Evolutionary conservation across 1,140 invertebrate species (phyloP).

Genomic region (Drosophila grimshawi): DNA sequence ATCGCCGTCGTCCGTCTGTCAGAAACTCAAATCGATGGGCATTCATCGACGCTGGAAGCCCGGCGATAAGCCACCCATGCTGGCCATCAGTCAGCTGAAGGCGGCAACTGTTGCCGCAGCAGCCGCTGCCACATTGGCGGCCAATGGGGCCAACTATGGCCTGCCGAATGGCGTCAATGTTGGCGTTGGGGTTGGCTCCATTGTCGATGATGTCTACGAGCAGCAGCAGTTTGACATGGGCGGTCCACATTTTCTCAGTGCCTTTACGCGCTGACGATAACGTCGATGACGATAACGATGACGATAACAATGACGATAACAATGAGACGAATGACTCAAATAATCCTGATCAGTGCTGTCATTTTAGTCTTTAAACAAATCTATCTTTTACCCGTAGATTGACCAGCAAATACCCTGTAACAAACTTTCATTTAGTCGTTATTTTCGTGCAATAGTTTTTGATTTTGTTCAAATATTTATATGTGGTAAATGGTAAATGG

Average conservation of each 20-base stretch:
- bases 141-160: constrained; percentile 26
- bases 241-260: constrained; percentile 82
- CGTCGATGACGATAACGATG: constrained; percentile 1
- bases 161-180: constrained; percentile 37
- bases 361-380: not conserved
- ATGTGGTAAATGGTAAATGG: too few relatives aligned
- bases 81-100: constrained; percentile 77
- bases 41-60: constrained; percentile 83
- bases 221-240: constrained; percentile 81
- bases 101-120: constrained; percentile 58
- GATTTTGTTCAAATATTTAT: too few relatives aligned
- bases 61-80: constrained; percentile 78
- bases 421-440: too few relatives aligned
- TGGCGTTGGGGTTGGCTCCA: not conserved
- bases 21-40: constrained; percentile 82
- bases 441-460: too few relatives aligned
- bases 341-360: not conserved
- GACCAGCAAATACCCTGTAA: too few relatives aligned
- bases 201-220: constrained; percentile 68
- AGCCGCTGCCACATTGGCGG: constrained; percentile 52
- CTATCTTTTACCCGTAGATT: not conserved
- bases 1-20: constrained; percentile 82
- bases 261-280: constrained; percentile 71
- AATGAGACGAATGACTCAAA: not conserved
- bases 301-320: constrained; percentile 5